Evolutionary conservation across 1,140 invertebrate species (phyloP), one percentile per base, ranked within the genome.

Genomic region (Saccostrea cuccullata): DNA sequence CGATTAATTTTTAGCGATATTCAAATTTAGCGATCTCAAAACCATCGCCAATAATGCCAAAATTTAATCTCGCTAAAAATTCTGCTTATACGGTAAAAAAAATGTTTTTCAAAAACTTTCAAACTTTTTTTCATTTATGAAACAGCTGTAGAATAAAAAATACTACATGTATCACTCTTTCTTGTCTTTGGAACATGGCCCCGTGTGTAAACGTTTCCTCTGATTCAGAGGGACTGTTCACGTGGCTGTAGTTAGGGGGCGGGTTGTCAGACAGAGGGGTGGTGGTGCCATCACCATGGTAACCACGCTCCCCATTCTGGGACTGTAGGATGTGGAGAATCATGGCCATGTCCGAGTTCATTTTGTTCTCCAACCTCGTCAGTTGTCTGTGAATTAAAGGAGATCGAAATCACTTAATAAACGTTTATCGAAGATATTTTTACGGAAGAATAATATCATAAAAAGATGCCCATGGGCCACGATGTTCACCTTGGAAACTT

Each of bases 301-400:
- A 82, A 58, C 58, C 73, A n/a, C 23, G 86, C 36, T 60, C 84
- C 8, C 85, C 89, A 9, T 84, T 82, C 60, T 93, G 92, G 47
- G 92, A 88, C 82, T 91, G 91, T 55, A 94, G 90, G 12, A 94
- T 91, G n/a, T 92, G 87, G 20, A 94, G 91, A 60, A 94, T 94
- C 87, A 94, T 92, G 17, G 93, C 87, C 23, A 94, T 93, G 86
- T 94, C 94, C 36, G 92, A 92, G 77, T 92, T 92, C 93, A 94
- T 94, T 84, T 94, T 94, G 20, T 93, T 89, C 88, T 94, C 94
- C 77, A 94, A 88, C n/a, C 93, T 88, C n/a, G 90, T 92, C 64
- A 94, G 90, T 87, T 94, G 94, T 55, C 94, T 94, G 92, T 40
- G 20, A 23, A 77, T 55, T 8, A 26, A 20, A 2, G 3, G 2